Evolutionary conservation across 2,797 vertebrate genomes (phyloP).

Genomic region (Argyrosomus regius): DNA sequence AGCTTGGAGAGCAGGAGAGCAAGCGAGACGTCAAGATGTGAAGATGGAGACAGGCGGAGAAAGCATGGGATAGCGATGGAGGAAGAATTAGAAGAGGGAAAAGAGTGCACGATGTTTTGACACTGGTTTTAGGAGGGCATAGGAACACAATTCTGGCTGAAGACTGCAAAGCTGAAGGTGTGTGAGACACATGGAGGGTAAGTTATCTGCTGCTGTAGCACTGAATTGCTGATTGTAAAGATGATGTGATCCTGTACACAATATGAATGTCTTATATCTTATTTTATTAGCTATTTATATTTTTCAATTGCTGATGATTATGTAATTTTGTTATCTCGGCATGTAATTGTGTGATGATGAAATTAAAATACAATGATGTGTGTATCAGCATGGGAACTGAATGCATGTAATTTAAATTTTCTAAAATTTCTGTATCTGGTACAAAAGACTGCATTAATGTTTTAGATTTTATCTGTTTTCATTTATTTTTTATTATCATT

Average conservation of each 20-base stretch:
- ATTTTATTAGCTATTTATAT: slow-evolving; percentile 15
- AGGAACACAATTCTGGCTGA: slow-evolving; percentile 46
- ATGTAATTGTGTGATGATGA: slow-evolving; percentile 17
- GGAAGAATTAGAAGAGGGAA: slow-evolving; percentile 48
- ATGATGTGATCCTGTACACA: slow-evolving; percentile 19
- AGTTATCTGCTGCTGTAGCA: slow-evolving; percentile 62
- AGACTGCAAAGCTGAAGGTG: slow-evolving; percentile 55
- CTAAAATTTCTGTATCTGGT: background rate
- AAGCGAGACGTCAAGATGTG: slow-evolving; percentile 71
- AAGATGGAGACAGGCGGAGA: slow-evolving; percentile 72
- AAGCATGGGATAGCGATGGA: slow-evolving; percentile 51
- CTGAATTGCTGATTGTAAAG: slow-evolving; percentile 30
- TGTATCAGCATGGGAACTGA: slow-evolving; percentile 9
- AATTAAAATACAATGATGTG: background rate
- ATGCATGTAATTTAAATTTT: background rate
- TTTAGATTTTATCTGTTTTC: background rate
- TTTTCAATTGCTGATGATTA: slow-evolving; percentile 15
- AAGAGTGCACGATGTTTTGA: slow-evolving; percentile 58
- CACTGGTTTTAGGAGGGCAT: slow-evolving; percentile 52
- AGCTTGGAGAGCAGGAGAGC: slow-evolving; percentile 76
- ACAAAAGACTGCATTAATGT: background rate
- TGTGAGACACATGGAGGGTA: slow-evolving; percentile 67
- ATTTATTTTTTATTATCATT: background rate
- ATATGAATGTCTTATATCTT: slow-evolving; percentile 1
- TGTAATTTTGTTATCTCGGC: background rate